Base-by-base conservation (phyloP, 2,888 invertebrate species). In the Ormyrus pomaceus region DNA sequence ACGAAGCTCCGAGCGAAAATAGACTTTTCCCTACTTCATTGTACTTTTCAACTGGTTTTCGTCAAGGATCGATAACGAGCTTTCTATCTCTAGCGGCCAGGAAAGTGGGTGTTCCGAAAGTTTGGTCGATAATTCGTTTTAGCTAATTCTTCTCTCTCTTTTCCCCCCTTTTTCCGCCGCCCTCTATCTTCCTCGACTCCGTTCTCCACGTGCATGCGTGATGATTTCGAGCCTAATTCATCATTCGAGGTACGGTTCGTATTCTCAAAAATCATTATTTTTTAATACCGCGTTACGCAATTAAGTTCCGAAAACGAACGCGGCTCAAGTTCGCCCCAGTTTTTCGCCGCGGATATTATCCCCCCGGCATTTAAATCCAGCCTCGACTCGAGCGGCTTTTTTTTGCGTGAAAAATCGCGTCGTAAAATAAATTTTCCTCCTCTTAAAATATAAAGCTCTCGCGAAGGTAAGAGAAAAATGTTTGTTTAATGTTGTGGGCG, bases 101-200 rank as follows among this genome's bases (percentile, higher is more conserved):
- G 76, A 82, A 82, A 82, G 79, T 76, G 83, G 83, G 84, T 82
- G 83, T 83, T 82, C 82, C 77, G 77, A 84, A 85, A 85, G 85
- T 85, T 85, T 85, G 85, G 84, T 85, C 85, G 85, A 85, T 85
- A 85, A 85, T 85, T 85, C 84, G 84, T 85, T 85, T 82, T 82
- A 79, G 82, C 81, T 85, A 84, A 85, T 84, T 84, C 84, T 84
- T 84, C 80, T 76, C 72, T 68, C 77, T 68, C 62, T 72, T 70
- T 45, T 34, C 13, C 46, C 50, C 53, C 13, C 8, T 53, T 55
- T 78, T 45, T 68, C 59, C 19, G 51, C 56, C 51, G 19, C 19
- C 61, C 59, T 56, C 56, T 55, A 68, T 51, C 58, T 11, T 50
- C 66, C 53, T 66, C 50, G 34, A 10, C 45, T 2, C n/a, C 9